A percentile compares a stretch with the other conserved stretches of the same genome.
Conservation (phyloP, 2,888 invertebrate species). For the Drosophila mimica region DNA sequence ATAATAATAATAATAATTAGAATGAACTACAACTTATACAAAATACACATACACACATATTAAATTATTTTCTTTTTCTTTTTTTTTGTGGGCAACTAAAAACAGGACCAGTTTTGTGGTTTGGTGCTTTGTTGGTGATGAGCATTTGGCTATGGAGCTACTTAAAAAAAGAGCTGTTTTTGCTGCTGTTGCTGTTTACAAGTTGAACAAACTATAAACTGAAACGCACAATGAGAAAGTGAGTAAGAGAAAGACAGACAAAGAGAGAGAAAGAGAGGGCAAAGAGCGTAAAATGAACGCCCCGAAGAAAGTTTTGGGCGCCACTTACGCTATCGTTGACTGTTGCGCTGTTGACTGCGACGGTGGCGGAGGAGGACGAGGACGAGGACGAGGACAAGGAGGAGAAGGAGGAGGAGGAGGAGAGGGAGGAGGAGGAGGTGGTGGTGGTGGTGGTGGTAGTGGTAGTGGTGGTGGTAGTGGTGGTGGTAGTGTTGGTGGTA, state of each 20-base stretch:
- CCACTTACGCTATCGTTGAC: conserved; percentile 75
- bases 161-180: conserved; percentile 8
- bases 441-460: conserved; percentile 7
- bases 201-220: conserved; percentile 32
- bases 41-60: neutral
- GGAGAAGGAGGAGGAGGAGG: conserved; percentile 6
- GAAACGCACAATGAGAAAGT: conserved; percentile 28
- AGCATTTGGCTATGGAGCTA: conserved; percentile 8
- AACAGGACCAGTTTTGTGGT: conserved; percentile 8
- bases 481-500: conserved; percentile 12
- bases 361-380: conserved; percentile 32
- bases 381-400: too few relatives aligned
- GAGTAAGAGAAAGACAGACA: neutral
- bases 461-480: conserved; percentile 6
- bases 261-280: conserved; percentile 29
- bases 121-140: conserved; percentile 29
- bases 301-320: conserved; percentile 35
- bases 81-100: conserved; percentile 5
- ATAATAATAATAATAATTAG: conserved; percentile 9
- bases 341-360: conserved; percentile 47
- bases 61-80: neutral
- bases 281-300: conserved; percentile 41
- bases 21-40: neutral
- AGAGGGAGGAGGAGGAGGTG: conserved; percentile 4
- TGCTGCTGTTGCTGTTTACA: conserved; percentile 19